A percentile compares a stretch with the other conserved stretches of the same genome.
Conservation (phyloP, 1,140 invertebrate species). For the Onthophagus taurus region DNA sequence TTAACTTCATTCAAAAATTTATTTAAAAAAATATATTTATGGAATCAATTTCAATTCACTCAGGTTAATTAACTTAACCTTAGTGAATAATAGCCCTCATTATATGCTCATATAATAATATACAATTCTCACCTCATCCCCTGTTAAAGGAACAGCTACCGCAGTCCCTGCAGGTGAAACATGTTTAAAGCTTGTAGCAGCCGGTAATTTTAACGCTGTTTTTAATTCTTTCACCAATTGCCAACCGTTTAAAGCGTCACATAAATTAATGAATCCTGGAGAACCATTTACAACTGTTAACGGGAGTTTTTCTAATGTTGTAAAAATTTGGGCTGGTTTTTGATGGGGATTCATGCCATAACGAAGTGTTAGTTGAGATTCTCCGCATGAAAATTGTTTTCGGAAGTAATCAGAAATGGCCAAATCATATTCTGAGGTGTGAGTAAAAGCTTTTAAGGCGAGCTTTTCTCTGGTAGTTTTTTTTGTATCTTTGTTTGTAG, state of each 20-base stretch:
- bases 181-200: constrained; percentile 96
- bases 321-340: constrained; percentile 90
- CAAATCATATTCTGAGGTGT: constrained; percentile 89
- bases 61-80: no score
- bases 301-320: constrained; percentile 70
- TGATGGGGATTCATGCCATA: constrained; percentile 35
- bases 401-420: constrained; percentile 95
- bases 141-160: constrained; percentile 67
- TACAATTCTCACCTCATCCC: constrained; percentile 44
- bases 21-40: no score
- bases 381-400: constrained; percentile 70
- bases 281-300: constrained; percentile 87
- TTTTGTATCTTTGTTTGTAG: constrained; percentile 53
- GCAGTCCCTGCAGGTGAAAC: constrained; percentile 95
- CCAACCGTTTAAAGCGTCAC: constrained; percentile 95
- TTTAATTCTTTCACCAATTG: constrained; percentile 89
- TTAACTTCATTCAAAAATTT: no score
- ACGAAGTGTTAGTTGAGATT: constrained; percentile 60
- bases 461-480: constrained; percentile 62
- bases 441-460: constrained; percentile 91
- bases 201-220: constrained; percentile 67
- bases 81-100: no score
- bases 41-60: no score
- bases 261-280: constrained; percentile 95
- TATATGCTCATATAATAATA: no score